Evolutionary conservation across 2,113 vertebrate species (phyloP).

Genomic region (Acrocephalus arundinaceus): DNA sequence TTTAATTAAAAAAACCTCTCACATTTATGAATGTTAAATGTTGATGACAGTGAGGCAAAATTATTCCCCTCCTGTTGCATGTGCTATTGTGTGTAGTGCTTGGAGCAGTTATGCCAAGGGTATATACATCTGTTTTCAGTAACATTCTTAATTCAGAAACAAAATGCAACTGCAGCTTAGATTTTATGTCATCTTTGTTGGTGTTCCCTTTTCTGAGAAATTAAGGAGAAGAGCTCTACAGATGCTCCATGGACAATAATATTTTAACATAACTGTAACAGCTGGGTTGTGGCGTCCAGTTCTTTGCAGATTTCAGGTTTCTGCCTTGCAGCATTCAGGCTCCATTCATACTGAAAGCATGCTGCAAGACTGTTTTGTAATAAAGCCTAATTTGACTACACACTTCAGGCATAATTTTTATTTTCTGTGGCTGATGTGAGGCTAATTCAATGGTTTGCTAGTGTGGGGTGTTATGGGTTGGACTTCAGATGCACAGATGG

Average conservation of each 20-base stretch:
- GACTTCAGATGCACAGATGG: not conserved
- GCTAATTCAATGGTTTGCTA: not conserved
- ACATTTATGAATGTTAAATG: not conserved
- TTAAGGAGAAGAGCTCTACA: not conserved
- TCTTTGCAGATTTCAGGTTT: not conserved
- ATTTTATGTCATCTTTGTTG: not conserved
- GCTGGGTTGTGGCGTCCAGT: not conserved
- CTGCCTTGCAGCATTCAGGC: not conserved
- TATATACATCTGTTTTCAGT: not conserved
- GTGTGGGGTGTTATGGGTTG: not conserved
- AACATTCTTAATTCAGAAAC: not conserved
- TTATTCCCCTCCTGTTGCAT: not conserved
- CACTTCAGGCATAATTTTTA: not conserved
- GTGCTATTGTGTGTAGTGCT: not conserved
- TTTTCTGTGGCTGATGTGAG: not conserved
- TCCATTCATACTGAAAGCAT: not conserved
- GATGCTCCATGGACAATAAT: not conserved
- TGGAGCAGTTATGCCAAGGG: not conserved
- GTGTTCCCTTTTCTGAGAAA: not conserved
- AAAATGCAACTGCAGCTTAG: not conserved
- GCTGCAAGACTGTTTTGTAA: not conserved
- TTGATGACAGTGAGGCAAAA: not conserved
- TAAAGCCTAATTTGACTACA: not conserved
- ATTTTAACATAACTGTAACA: fast-evolving
- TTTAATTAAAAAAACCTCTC: not conserved